These are phyloP conservation scores for Brenthis ino DNA, from an alignment of 2,888 invertebrate genomes.

Conservation along the genomic window DNA sequence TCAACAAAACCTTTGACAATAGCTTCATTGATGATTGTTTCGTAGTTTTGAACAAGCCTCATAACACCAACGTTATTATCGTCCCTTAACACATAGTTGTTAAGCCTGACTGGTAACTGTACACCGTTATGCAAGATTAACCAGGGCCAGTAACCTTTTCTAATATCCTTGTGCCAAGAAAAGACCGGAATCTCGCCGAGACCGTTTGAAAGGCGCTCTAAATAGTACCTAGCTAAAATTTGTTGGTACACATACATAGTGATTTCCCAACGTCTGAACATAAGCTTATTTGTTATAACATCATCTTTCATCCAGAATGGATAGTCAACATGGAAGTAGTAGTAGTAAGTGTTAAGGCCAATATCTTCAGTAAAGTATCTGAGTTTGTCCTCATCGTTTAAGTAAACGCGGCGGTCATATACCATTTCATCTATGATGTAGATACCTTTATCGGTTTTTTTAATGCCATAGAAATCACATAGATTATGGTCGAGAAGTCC, in stretches of 20 bases:
- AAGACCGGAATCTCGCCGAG: constrained; percentile 68
- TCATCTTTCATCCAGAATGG: constrained; percentile 84
- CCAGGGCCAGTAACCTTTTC: constrained; percentile 81
- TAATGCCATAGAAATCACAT: constrained; percentile 78
- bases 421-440: constrained; percentile 86
- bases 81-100: constrained; percentile 61
- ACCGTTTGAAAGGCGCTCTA: constrained; percentile 77
- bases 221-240: constrained; percentile 83
- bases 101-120: constrained; percentile 75
- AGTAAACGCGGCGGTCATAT: constrained; percentile 78
- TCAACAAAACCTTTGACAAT: constrained; percentile 79
- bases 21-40: constrained; percentile 81
- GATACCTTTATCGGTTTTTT: constrained; percentile 73
- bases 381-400: constrained; percentile 80
- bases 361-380: constrained; percentile 86
- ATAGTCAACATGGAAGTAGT: constrained; percentile 82
- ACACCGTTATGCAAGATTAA: constrained; percentile 79
- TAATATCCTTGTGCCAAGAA: constrained; percentile 69
- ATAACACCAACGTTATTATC: constrained; percentile 55
- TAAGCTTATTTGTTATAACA: constrained; percentile 65
- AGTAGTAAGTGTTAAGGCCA: constrained; percentile 84
- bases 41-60: constrained; percentile 62
- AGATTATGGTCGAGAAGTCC: constrained; percentile 74
- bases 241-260: constrained; percentile 85
- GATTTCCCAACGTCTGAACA: constrained; percentile 75